Evolutionary conservation across 2,797 vertebrate species (phyloP).

Genomic region (Prunella strophiata): DNA sequence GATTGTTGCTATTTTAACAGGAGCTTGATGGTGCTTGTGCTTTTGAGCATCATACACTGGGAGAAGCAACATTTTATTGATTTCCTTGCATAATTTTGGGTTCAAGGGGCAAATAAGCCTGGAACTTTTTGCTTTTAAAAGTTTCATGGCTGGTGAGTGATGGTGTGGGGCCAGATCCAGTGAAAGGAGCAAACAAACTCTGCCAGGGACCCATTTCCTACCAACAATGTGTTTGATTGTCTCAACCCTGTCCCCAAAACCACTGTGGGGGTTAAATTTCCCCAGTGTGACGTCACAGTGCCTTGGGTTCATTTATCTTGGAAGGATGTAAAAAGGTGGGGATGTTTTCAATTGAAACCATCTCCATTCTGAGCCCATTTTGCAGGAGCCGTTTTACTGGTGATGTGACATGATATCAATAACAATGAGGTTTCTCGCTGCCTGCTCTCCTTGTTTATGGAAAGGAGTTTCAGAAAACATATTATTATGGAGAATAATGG

Average conservation of each 20-base stretch:
- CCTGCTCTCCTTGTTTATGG: constrained; percentile 54
- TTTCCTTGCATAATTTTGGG: neutral
- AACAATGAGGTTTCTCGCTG: constrained; percentile 57
- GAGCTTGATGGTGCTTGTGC: neutral
- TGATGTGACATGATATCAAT: constrained; percentile 66
- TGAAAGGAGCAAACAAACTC: neutral
- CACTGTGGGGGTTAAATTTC: neutral
- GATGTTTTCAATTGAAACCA: constrained; percentile 33
- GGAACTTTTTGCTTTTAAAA: neutral
- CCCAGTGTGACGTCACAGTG: neutral
- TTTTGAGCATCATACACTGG: fast-evolving
- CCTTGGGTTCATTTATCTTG: neutral
- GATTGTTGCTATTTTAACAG: neutral
- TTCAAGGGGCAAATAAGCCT: neutral
- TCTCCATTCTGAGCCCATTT: constrained; percentile 63
- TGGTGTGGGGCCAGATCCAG: neutral
- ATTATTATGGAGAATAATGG: constrained; percentile 68
- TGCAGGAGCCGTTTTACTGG: constrained; percentile 55
- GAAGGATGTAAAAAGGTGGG: constrained; percentile 46
- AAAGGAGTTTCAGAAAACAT: constrained; percentile 66
- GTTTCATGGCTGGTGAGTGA: fast-evolving
- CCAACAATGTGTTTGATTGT: neutral
- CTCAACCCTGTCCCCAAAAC: neutral
- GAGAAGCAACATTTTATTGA: neutral
- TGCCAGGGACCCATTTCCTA: fast-evolving